phyloP scores from a whole-genome alignment of 2,797 vertebrate genomes.

The Furcifer pardalis region DNA sequence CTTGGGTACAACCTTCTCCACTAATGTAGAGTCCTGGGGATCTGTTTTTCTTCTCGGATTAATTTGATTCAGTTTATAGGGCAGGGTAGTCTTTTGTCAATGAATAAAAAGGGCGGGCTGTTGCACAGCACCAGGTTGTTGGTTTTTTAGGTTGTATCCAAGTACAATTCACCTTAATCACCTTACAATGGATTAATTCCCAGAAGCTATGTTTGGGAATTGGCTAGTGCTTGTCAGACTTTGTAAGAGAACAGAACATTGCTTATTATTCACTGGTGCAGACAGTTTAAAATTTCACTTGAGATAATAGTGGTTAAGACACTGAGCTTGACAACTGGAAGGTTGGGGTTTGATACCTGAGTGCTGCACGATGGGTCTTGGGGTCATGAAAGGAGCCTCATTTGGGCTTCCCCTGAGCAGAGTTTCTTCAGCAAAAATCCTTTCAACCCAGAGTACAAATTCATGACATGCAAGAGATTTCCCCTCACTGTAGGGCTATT shows the following conservation, averaged over 20 bases:
- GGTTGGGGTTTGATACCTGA: no score
- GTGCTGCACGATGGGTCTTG: no score
- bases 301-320: neutral
- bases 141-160: neutral
- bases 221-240: neutral
- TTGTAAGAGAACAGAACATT: neutral
- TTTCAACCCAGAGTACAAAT: no score
- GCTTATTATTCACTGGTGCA: neutral
- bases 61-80: slow-evolving; percentile 22
- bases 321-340: no score
- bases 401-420: no score
- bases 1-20: slow-evolving; percentile 34
- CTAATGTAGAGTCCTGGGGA: slow-evolving; percentile 35
- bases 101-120: neutral
- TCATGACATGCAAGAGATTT: neutral
- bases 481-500: neutral
- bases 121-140: neutral
- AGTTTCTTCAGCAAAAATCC: no score
- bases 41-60: slow-evolving; percentile 33
- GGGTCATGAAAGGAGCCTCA: no score
- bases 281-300: neutral
- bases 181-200: neutral
- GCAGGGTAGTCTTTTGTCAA: slow-evolving; percentile 22
- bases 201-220: neutral
- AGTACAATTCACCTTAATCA: neutral